Percentiles rank a stretch among this genome's conserved stretches.
Evolutionary conservation across 2,113 vertebrate species (phyloP).

Genomic region (Sarotherodon lohbergeri): DNA sequence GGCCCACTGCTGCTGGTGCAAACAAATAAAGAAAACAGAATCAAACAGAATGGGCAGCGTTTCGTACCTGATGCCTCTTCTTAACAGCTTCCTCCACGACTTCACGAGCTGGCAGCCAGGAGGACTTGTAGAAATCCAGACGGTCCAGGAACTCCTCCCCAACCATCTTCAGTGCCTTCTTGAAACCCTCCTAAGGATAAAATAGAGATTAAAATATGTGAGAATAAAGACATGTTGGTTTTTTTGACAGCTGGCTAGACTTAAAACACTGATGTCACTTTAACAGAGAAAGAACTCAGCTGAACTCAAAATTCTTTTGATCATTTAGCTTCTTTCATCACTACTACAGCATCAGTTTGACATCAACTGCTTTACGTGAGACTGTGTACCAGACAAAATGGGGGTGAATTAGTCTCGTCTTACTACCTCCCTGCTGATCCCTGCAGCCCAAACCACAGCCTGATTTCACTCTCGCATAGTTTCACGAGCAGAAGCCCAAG

Average conservation of each 20-base stretch:
- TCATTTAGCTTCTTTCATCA: not conserved
- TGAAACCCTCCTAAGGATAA: constrained; percentile 78
- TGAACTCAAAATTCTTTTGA: not conserved
- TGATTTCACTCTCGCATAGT: not conserved
- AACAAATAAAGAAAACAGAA: not conserved
- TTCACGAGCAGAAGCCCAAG: not conserved
- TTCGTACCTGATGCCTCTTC: constrained; percentile 76
- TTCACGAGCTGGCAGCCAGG: constrained; percentile 86
- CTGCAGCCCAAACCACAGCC: not conserved
- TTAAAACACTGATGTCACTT: not conserved
- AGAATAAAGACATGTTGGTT: not conserved
- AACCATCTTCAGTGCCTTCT: constrained; percentile 81
- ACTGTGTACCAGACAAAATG: not conserved
- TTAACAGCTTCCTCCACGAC: constrained; percentile 82
- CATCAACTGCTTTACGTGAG: not conserved
- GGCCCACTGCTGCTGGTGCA: not conserved
- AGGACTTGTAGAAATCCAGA: constrained; percentile 77
- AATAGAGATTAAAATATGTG: not conserved
- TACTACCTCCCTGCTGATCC: not conserved
- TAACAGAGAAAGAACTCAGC: not conserved
- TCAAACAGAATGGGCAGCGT: not conserved
- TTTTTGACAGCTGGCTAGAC: not conserved
- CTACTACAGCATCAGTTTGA: not conserved
- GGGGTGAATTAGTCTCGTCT: not conserved
- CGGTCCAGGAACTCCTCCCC: constrained; percentile 84